These are phyloP conservation scores for Pleuronectes platessa DNA, from an alignment of 2,113 vertebrate genomes.

Conservation along the genomic window DNA sequence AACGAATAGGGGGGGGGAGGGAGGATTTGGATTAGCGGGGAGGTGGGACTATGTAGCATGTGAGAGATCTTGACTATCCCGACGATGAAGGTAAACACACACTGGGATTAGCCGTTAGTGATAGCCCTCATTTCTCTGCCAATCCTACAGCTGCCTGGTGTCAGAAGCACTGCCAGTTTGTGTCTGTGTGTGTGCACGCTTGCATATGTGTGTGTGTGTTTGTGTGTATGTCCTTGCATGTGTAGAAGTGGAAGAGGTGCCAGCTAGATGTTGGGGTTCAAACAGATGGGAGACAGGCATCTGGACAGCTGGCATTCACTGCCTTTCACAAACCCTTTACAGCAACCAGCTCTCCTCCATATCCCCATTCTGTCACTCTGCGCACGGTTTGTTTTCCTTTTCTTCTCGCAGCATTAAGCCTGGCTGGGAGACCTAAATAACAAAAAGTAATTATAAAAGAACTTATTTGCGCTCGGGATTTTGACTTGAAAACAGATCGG, in stretches of 20 bases:
- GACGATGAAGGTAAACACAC: slow-evolving; percentile 68
- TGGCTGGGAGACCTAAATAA: slow-evolving; percentile 44
- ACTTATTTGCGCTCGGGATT: slow-evolving; percentile 14
- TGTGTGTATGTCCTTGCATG: background rate
- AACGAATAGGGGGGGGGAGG: slow-evolving; percentile 19
- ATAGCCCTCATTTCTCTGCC: slow-evolving; percentile 61
- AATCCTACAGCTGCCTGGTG: slow-evolving; percentile 68
- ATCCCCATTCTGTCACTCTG: slow-evolving; percentile 73
- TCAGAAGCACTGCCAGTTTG: slow-evolving; percentile 70
- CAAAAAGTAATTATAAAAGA: slow-evolving; percentile 41
- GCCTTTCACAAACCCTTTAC: slow-evolving; percentile 63
- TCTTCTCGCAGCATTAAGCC: slow-evolving; percentile 21
- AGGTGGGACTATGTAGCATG: slow-evolving; percentile 36
- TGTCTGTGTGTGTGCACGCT: background rate
- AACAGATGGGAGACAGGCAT: slow-evolving; percentile 74
- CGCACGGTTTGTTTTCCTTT: slow-evolving; percentile 18
- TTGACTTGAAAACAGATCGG: slow-evolving; percentile 10
- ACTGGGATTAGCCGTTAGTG: slow-evolving; percentile 64
- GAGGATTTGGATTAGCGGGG: slow-evolving; percentile 50
- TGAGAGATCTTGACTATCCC: slow-evolving; percentile 55
- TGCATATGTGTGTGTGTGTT: slow-evolving; percentile 2
- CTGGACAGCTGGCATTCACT: slow-evolving; percentile 76
- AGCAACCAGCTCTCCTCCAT: slow-evolving; percentile 57
- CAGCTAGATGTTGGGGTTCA: slow-evolving; percentile 72
- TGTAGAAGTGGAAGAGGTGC: slow-evolving; percentile 50